phyloP scores from a whole-genome alignment of 2,888 invertebrate species.

The Microctonus hyperodae region DNA sequence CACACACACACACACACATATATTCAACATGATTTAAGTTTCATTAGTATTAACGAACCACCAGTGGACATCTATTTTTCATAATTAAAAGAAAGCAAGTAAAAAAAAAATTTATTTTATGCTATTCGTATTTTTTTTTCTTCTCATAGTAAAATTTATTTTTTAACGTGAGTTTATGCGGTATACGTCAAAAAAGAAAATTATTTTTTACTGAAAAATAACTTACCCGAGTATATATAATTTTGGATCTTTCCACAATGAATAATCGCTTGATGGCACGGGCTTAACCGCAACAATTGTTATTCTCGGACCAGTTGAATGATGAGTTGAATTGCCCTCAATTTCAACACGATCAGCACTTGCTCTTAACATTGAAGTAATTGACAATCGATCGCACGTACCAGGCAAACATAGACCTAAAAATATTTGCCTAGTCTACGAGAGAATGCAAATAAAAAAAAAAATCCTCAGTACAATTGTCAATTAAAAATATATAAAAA shows the following conservation, averaged over 20 bases:
- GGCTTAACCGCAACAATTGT: conserved; percentile 72
- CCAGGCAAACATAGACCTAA: conserved; percentile 79
- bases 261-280: conserved; percentile 72
- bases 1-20: neutral
- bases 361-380: conserved; percentile 58
- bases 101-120: neutral
- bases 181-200: conserved; percentile 27
- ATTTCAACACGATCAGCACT: conserved; percentile 60
- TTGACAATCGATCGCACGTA: conserved; percentile 67
- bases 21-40: neutral
- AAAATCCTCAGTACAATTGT: neutral
- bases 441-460: conserved; percentile 30
- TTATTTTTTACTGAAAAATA: conserved; percentile 35
- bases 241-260: conserved; percentile 72
- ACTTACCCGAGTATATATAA: conserved; percentile 76
- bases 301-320: conserved; percentile 66
- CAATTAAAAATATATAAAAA: too few relatives aligned
- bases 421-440: conserved; percentile 72
- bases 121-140: neutral
- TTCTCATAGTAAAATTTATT: neutral
- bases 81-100: neutral
- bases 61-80: neutral
- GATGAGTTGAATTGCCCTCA: conserved; percentile 64
- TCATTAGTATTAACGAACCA: neutral
- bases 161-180: neutral